Evolutionary conservation across 37 sponge, comb jelly and placozoan genomes (phyloP).

Genomic region (Lycopodina hypogea): DNA sequence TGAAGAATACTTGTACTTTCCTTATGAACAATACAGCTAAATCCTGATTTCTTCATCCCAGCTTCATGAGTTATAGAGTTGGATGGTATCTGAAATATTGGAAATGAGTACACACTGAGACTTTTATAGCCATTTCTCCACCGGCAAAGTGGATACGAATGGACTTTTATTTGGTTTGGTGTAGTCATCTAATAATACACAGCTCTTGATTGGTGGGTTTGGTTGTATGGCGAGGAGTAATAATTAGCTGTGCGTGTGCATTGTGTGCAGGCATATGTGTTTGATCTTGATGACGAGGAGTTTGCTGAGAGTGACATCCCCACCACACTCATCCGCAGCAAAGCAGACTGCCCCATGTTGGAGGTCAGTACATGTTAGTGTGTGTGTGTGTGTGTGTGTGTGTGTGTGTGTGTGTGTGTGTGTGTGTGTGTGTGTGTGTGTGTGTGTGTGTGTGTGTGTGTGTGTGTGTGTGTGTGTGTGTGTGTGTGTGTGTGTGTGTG

Average conservation of each 20-base stretch:
- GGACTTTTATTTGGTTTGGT: too few species aligned
- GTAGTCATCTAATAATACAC: too few species aligned
- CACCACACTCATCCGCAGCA: conserved; percentile 91
- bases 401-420: conserved; percentile 6
- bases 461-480: conserved; percentile 6
- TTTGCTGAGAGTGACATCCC: conserved; percentile 94
- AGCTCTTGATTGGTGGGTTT: too few species aligned
- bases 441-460: conserved; percentile 17
- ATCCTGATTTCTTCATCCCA: too few species aligned
- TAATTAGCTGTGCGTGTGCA: not conserved
- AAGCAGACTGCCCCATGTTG: conserved; percentile 85
- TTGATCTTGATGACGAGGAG: conserved; percentile 97
- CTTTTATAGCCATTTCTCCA: too few species aligned
- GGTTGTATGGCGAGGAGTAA: not conserved
- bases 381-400: not conserved
- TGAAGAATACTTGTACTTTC: too few species aligned
- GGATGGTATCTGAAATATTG: too few species aligned
- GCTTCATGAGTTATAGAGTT: too few species aligned
- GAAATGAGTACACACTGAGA: too few species aligned
- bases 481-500: conserved; percentile 17
- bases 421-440: conserved; percentile 2
- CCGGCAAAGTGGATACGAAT: too few species aligned
- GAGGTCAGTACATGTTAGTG: conserved; percentile 48
- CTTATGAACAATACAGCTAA: too few species aligned
- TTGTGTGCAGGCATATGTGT: conserved; percentile 78